Conservation (phyloP, 2,888 invertebrate genomes). For the Drosophila ochracea region DNA sequence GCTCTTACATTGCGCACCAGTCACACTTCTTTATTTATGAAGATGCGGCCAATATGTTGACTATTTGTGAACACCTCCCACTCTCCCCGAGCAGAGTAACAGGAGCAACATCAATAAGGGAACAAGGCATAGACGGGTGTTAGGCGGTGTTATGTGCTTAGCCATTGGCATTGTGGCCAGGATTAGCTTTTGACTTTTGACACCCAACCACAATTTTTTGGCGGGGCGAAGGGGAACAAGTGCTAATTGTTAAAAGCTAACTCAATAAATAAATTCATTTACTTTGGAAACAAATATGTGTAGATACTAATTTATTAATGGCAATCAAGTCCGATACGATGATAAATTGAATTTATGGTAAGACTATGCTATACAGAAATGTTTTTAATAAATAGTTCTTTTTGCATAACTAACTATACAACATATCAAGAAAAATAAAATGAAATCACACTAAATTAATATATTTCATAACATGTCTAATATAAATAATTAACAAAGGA, state of each 20-base stretch:
- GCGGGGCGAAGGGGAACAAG: background rate
- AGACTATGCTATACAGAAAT: background rate
- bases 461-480: background rate
- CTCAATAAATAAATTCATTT: background rate
- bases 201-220: background rate
- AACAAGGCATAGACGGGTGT: slow-evolving; percentile 4
- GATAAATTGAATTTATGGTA: background rate
- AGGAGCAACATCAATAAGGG: slow-evolving; percentile 2
- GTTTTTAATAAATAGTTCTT: background rate
- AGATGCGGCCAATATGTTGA: slow-evolving; percentile 78
- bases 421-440: background rate
- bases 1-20: slow-evolving; percentile 11
- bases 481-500: background rate
- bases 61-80: slow-evolving; percentile 62
- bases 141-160: slow-evolving; percentile 23
- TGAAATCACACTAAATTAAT: background rate
- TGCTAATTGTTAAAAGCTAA: background rate
- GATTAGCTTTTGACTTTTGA: slow-evolving; percentile 32
- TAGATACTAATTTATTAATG: background rate
- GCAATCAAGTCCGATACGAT: background rate
- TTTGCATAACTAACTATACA: background rate
- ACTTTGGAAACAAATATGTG: background rate
- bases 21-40: slow-evolving; percentile 73
- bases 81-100: background rate
- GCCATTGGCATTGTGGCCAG: slow-evolving; percentile 20